Evolutionary conservation across 2,797 vertebrate genomes (phyloP).

Genomic region (Harpagifer antarcticus): DNA sequence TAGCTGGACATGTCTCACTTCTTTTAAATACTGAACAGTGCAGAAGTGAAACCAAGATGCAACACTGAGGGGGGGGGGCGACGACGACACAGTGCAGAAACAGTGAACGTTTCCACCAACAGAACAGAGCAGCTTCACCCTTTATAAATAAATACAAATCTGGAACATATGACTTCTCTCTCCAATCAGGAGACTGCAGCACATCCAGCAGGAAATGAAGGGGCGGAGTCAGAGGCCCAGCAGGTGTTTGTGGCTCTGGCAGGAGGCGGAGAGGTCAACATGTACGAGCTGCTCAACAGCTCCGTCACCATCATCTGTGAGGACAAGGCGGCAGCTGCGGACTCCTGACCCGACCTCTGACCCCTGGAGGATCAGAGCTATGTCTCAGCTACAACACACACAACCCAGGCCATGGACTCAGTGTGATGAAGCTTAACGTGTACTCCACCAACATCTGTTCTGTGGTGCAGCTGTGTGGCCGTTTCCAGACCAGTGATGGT

Average conservation of each 20-base stretch:
- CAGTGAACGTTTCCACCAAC: too few relatives aligned
- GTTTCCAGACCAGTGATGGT: neutral
- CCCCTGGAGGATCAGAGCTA: neutral
- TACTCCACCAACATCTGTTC: neutral
- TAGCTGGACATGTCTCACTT: neutral
- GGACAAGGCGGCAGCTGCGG: conserved; percentile 71
- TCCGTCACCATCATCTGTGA: conserved; percentile 89
- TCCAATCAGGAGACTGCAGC: conserved; percentile 82
- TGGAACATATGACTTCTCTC: neutral
- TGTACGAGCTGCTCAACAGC: conserved; percentile 89
- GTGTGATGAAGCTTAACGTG: neutral
- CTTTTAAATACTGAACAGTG: neutral
- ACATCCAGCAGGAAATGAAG: conserved; percentile 46
- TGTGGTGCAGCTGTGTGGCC: neutral
- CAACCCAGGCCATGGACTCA: neutral
- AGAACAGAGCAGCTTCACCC: too few relatives aligned
- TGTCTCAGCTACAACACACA: neutral
- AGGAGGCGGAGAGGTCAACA: conserved; percentile 79
- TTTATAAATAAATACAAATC: neutral
- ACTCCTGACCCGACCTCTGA: conserved; percentile 10
- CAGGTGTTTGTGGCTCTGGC: conserved; percentile 87
- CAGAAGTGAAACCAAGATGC: neutral
- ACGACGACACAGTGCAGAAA: too few relatives aligned
- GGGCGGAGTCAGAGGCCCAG: conserved; percentile 78
- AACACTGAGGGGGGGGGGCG: too few relatives aligned